These are phyloP conservation scores for Pimephales promelas DNA, from an alignment of 2,113 vertebrate genomes.

Conservation along the genomic window DNA sequence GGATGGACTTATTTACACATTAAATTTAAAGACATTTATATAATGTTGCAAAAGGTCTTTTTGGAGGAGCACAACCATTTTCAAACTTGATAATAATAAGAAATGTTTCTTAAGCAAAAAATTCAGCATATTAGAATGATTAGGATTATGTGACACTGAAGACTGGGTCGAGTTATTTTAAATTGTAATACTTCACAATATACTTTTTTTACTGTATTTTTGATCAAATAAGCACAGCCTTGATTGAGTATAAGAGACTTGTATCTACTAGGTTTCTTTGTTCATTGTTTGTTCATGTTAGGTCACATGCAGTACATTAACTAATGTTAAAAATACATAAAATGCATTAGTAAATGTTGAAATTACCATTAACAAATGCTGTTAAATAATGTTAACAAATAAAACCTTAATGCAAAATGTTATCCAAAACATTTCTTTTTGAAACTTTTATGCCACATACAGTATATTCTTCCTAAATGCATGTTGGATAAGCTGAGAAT, in stretches of 20 bases:
- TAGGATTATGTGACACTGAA: background rate
- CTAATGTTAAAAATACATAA: no score
- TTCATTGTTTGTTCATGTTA: no score
- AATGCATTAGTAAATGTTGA: no score
- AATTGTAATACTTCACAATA: background rate
- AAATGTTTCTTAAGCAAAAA: background rate
- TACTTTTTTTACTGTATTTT: background rate
- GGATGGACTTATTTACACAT: no score
- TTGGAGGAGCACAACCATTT: background rate
- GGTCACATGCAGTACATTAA: no score
- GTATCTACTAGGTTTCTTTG: no score
- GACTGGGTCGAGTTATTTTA: background rate
- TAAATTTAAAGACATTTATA: background rate
- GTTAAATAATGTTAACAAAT: no score
- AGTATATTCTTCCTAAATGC: background rate
- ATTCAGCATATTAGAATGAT: background rate
- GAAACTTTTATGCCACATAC: background rate
- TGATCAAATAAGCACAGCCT: background rate
- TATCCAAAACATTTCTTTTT: no score
- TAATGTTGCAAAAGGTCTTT: background rate
- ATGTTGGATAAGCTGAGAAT: background rate
- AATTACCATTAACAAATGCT: no score
- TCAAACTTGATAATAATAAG: background rate
- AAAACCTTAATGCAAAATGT: no score
- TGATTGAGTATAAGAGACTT: background rate